Percentiles rank a stretch among this genome's conserved stretches.
These are phyloP conservation scores for Drosophila helvetica DNA, from an alignment of 2,888 invertebrate species.

Conservation along the genomic window DNA sequence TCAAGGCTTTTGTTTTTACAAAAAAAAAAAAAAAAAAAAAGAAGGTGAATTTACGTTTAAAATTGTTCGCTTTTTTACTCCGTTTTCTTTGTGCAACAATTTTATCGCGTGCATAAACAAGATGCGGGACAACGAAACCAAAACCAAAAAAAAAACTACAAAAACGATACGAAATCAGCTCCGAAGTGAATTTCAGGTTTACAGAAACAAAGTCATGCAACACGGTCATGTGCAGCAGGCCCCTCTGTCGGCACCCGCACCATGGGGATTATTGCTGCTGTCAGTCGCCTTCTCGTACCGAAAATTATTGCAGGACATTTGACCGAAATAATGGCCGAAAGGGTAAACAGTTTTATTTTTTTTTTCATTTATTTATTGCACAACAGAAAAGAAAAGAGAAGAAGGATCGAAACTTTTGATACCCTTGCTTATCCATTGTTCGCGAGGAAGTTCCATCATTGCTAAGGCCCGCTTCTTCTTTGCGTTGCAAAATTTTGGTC, in stretches of 20 bases:
- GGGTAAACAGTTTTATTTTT: conserved; percentile 48
- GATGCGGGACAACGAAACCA: conserved; percentile 38
- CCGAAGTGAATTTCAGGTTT: conserved; percentile 71
- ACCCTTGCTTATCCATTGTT: neutral
- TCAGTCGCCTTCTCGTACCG: conserved; percentile 52
- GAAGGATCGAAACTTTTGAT: neutral
- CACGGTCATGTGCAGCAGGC: conserved; percentile 64
- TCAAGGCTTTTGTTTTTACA: conserved; percentile 70
- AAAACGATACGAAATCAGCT: conserved; percentile 51
- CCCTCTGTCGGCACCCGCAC: conserved; percentile 6
- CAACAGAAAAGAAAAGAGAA: conserved; percentile 8
- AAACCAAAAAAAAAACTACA: conserved; percentile 17
- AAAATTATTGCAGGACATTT: conserved; percentile 75
- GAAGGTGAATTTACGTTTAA: conserved; percentile 44
- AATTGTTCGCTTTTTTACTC: conserved; percentile 24
- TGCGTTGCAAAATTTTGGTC: too few species aligned
- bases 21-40: neutral
- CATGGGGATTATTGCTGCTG: conserved; percentile 34
- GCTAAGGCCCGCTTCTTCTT: too few species aligned
- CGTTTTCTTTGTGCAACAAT: conserved; percentile 58
- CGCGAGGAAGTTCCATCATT: too few species aligned
- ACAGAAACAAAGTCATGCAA: conserved; percentile 71
- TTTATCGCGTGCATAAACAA: conserved; percentile 77
- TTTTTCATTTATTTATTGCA: conserved; percentile 49
- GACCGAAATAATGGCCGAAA: conserved; percentile 55